Evolutionary conservation across 2,113 vertebrate species (phyloP), one percentile per base, ranked within the genome.

Genomic region (Grammatotria lemairii): DNA sequence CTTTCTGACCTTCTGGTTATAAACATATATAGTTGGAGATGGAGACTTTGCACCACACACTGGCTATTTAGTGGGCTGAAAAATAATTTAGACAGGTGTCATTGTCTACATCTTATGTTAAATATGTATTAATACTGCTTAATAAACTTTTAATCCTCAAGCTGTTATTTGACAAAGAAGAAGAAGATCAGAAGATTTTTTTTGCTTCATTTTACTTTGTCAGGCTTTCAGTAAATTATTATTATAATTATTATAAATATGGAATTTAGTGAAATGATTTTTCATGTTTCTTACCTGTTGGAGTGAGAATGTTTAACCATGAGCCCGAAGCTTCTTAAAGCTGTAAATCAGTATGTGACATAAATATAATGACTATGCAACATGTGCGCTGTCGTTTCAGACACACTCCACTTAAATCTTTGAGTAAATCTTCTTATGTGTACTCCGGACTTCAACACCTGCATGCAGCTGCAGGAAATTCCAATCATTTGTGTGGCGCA

Each of bases 401-500:
- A 49, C 42, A n/a, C 16, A 1, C 10, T 31, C 16, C 42, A n/a
- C 42, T 28, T 78, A 3, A 49, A 78, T 78, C 70, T 78, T n/a
- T 4, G 14, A 49, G 70, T 12, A 75, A 75, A 49, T 19, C 70
- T 31, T 49, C 42, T 49, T 12, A 17, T 49, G 14, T 49, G 70
- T 19, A 49, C 70, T 78, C 23, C 1, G 70, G 42, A 42, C 80
- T 42, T 23, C 21, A 40, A 17, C 82, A 83, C 63, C 60, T 53
- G 49, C 60, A 40, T 21, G 5, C 33, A 35, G 7, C 60, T 31
- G 78, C 21, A 83, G 84, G 80, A 83, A 80, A 51, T 86, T 51
- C 84, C 28, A 16, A 5, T 38, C 28, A 49, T 68, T 47, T 79
- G 16, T 85, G 45, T 5, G 21, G 16, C 10, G 6, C 9, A n/a